These are phyloP conservation scores for Drosophila flavopinicola DNA, from an alignment of 2,888 invertebrate species.

Conservation along the genomic window DNA sequence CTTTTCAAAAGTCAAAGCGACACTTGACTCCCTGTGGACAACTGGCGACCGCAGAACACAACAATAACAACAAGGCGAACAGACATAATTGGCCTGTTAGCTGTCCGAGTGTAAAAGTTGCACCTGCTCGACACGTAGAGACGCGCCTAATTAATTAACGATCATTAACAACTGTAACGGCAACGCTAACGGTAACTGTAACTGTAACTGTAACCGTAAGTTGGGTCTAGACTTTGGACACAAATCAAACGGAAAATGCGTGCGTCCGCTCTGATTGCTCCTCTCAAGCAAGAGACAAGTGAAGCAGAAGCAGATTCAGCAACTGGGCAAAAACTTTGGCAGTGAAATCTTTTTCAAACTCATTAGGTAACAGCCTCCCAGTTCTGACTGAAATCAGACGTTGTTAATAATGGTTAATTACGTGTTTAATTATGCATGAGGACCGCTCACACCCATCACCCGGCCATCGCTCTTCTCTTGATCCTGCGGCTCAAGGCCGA, in stretches of 20 bases:
- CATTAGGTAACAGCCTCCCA: constrained; percentile 63
- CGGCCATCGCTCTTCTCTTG: constrained; percentile 2
- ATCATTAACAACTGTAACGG: constrained; percentile 61
- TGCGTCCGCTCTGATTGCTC: constrained; percentile 60
- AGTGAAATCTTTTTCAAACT: constrained; percentile 66
- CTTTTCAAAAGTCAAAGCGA: constrained; percentile 6
- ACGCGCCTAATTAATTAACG: constrained; percentile 70
- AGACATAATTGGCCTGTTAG: constrained; percentile 64
- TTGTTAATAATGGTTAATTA: constrained; percentile 80
- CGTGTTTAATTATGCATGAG: constrained; percentile 79
- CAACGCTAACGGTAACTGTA: constrained; percentile 36
- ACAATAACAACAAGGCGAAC: constrained; percentile 6
- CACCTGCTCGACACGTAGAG: constrained; percentile 56
- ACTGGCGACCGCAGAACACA: constrained; percentile 25
- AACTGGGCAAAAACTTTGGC: constrained; percentile 39
- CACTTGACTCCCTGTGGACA: constrained; percentile 3
- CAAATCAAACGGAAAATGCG: constrained; percentile 62
- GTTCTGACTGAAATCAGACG: constrained; percentile 70
- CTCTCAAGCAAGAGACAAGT: constrained; percentile 17
- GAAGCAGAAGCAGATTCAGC: too few species aligned
- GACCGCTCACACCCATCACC: constrained; percentile 34
- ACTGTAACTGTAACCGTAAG: constrained; percentile 26
- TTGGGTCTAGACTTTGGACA: constrained; percentile 41
- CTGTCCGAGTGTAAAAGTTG: constrained; percentile 38
- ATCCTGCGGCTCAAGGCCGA: constrained; percentile 30